Percentiles rank a stretch among this genome's conserved stretches.
Evolutionary conservation across 2,113 vertebrate species (phyloP).

Genomic region (Callipepla squamata): DNA sequence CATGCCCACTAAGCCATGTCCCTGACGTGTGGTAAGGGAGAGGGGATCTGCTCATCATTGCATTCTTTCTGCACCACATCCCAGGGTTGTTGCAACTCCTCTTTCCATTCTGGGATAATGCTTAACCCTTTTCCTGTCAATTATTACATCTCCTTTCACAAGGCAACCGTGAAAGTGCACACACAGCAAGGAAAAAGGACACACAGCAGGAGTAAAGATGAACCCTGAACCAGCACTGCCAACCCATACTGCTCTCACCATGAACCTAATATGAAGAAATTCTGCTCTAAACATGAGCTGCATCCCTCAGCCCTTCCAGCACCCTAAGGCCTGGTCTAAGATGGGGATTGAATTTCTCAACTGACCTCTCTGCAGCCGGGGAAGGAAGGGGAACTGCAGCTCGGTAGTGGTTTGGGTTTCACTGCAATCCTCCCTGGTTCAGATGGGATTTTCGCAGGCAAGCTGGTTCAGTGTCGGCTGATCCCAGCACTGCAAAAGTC

Average conservation of each 20-base stretch:
- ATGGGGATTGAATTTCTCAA: conserved; percentile 15
- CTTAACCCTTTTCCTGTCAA: background rate
- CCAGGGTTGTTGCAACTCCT: background rate
- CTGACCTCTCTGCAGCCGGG: background rate
- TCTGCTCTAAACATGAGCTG: background rate
- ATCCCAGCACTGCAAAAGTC: background rate
- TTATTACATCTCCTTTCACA: background rate
- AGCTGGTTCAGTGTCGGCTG: background rate
- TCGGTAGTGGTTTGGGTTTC: background rate
- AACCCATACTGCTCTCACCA: background rate
- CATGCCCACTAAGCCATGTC: background rate
- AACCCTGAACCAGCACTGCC: background rate
- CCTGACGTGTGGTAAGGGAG: background rate
- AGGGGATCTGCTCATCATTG: background rate
- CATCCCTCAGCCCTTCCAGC: background rate
- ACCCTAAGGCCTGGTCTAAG: background rate
- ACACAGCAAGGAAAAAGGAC: background rate
- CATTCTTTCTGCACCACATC: background rate
- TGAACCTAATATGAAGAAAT: background rate
- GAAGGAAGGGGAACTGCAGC: background rate
- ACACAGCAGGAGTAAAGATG: fast-evolving
- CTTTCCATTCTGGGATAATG: background rate
- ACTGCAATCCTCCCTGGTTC: background rate
- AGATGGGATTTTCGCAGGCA: background rate
- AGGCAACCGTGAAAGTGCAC: background rate